A percentile compares a stretch with the other conserved stretches of the same genome.
Evolutionary conservation across 2,797 vertebrate species (phyloP).

Genomic region (Cryptoprocta ferox): DNA sequence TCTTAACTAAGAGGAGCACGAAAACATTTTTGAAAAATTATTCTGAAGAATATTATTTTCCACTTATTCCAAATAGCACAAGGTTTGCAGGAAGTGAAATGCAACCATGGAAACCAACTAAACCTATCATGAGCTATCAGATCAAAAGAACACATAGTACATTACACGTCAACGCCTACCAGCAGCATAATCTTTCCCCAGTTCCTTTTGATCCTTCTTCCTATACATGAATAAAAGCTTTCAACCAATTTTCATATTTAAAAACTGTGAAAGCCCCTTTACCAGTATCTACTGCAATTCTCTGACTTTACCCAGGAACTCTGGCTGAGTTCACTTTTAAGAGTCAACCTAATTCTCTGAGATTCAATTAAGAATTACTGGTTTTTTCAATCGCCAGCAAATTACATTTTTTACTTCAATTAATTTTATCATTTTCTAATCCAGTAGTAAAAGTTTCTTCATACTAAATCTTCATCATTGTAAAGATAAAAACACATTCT

Average conservation of each 20-base stretch:
- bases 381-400: constrained; percentile 71
- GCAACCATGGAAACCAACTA: constrained; percentile 89
- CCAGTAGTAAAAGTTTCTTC: neutral
- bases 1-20: constrained; percentile 72
- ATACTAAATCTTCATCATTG: constrained; percentile 57
- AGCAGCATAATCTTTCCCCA: constrained; percentile 80
- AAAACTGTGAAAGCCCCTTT: constrained; percentile 67
- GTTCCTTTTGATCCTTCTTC: constrained; percentile 81
- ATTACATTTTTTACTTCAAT: constrained; percentile 70
- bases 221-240: constrained; percentile 83
- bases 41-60: constrained; percentile 83
- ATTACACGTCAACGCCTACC: constrained; percentile 85
- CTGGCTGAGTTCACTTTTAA: constrained; percentile 72
- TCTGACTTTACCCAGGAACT: constrained; percentile 62
- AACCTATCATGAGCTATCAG: constrained; percentile 85
- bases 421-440: constrained; percentile 68
- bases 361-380: constrained; percentile 76
- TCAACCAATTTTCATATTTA: constrained; percentile 64
- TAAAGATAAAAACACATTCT: constrained; percentile 70
- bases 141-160: constrained; percentile 87
- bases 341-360: constrained; percentile 76
- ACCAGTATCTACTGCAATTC: constrained; percentile 67
- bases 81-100: constrained; percentile 86
- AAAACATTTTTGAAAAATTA: constrained; percentile 74
- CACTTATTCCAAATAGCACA: constrained; percentile 83